Percentiles rank a stretch among this genome's conserved stretches.
These are phyloP conservation scores for Toxotes lorentzi DNA, from an alignment of 2,797 vertebrate genomes.

Conservation along the genomic window DNA sequence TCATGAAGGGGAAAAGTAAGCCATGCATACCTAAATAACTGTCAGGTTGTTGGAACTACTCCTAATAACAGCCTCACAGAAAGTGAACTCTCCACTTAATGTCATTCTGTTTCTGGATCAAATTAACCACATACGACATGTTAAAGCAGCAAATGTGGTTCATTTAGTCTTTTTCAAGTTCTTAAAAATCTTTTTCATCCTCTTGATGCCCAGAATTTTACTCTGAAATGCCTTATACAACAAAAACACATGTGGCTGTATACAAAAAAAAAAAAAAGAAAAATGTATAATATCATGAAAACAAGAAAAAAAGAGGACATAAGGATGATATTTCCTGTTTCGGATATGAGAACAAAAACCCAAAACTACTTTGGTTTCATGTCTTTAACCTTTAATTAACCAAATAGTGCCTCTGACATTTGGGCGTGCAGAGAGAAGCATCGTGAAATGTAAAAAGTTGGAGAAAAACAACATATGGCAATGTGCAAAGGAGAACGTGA, in stretches of 20 bases:
- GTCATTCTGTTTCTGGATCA: conserved; percentile 19
- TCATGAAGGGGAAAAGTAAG: conserved; percentile 42
- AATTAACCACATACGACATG: conserved; percentile 26
- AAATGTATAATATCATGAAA: conserved; percentile 11
- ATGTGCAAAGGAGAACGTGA: conserved; percentile 26
- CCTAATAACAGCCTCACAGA: conserved; percentile 26
- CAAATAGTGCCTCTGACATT: conserved; percentile 43
- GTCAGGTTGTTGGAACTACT: conserved; percentile 38
- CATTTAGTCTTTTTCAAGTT: background rate
- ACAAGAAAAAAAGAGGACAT: background rate
- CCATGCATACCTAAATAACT: conserved; percentile 57
- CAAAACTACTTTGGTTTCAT: conserved; percentile 4
- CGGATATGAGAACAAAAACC: conserved; percentile 6
- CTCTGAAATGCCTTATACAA: conserved; percentile 4
- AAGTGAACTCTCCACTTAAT: conserved; percentile 7
- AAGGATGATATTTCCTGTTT: conserved; percentile 29
- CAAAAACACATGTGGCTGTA: conserved; percentile 14
- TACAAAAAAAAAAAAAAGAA: background rate
- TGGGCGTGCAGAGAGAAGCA: background rate
- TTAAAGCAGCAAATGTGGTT: conserved; percentile 17
- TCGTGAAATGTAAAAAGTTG: conserved; percentile 11
- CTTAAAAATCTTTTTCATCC: background rate
- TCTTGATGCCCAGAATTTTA: conserved; percentile 21
- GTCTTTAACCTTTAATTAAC: conserved; percentile 57
- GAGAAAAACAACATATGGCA: conserved; percentile 41